These are phyloP conservation scores for Nannospalax galili DNA, from an alignment of 2,113 vertebrate species.

Conservation along the genomic window DNA sequence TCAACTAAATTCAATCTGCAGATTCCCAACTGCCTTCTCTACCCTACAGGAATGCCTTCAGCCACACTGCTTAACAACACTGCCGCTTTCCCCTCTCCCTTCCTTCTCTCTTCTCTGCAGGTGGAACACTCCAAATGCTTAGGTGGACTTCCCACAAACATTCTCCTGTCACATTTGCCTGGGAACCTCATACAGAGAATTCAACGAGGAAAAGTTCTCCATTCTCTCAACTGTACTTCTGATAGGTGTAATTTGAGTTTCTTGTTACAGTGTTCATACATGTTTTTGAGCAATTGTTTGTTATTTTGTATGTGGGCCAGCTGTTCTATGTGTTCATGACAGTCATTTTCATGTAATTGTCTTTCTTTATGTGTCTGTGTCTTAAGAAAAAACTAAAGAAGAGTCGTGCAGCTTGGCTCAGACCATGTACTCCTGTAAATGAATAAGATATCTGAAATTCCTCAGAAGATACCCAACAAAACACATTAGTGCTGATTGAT, in stretches of 20 bases:
- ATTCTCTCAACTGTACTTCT: background rate
- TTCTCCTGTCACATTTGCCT: background rate
- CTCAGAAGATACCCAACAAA: background rate
- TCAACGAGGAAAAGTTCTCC: background rate
- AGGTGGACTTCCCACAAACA: background rate
- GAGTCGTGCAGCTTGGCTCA: background rate
- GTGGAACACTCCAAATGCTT: background rate
- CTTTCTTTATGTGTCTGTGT: background rate
- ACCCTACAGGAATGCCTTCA: background rate
- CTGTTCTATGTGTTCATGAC: background rate
- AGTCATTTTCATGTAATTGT: background rate
- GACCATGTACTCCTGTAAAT: background rate
- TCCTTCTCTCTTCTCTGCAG: background rate
- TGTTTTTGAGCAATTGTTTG: too few species aligned
- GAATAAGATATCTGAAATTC: background rate
- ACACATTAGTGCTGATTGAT: too few species aligned
- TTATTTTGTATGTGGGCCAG: background rate
- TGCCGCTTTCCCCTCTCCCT: background rate
- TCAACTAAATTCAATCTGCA: too few species aligned
- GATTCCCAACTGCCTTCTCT: background rate
- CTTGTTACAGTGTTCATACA: background rate
- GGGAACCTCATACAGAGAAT: background rate
- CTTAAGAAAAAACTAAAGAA: background rate
- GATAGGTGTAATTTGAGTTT: background rate
- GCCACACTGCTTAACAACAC: too few species aligned